These are phyloP conservation scores for Megaceryle alcyon DNA, from an alignment of 2,797 vertebrate species.

Conservation along the genomic window DNA sequence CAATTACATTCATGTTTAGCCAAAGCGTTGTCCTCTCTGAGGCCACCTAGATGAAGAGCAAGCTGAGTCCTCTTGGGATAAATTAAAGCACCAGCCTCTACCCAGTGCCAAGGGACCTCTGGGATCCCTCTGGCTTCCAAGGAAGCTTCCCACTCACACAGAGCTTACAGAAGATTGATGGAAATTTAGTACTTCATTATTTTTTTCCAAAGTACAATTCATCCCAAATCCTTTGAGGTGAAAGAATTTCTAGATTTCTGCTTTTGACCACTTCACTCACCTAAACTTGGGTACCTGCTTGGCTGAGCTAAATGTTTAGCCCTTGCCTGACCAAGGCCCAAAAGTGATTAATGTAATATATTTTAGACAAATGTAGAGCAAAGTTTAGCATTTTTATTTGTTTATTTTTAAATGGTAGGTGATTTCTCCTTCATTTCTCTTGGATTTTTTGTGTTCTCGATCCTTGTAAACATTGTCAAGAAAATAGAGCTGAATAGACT, in stretches of 20 bases:
- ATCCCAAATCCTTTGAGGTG: neutral
- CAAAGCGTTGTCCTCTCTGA: neutral
- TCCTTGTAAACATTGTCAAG: neutral
- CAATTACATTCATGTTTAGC: constrained; percentile 1
- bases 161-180: neutral
- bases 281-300: neutral
- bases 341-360: neutral
- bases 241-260: neutral
- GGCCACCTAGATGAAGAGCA: neutral
- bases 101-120: neutral
- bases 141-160: neutral
- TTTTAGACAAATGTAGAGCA: neutral
- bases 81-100: neutral
- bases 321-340: neutral
- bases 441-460: neutral
- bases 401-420: neutral
- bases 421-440: neutral
- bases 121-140: neutral
- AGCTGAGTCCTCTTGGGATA: neutral
- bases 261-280: neutral
- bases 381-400: neutral
- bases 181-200: neutral
- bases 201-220: neutral
- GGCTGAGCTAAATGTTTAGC: neutral
- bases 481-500: neutral